These are phyloP conservation scores for Archips xylosteana DNA, from an alignment of 2,888 invertebrate species.

Conservation along the genomic window DNA sequence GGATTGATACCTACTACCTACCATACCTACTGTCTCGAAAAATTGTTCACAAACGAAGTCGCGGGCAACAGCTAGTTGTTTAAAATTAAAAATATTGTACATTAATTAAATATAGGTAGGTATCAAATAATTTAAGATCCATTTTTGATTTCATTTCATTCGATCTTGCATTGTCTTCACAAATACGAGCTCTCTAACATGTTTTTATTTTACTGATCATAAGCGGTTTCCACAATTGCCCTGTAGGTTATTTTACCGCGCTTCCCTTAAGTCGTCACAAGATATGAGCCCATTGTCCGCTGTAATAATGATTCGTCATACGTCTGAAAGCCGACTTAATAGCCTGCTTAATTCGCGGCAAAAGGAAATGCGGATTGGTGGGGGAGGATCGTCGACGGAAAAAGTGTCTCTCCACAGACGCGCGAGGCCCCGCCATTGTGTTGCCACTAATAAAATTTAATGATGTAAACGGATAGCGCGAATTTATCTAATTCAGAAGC, in stretches of 20 bases:
- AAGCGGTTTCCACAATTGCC: neutral
- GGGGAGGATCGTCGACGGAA: slow-evolving; percentile 70
- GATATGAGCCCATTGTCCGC: slow-evolving; percentile 68
- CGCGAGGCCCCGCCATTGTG: slow-evolving; percentile 72
- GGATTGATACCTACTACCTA: no score
- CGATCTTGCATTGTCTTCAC: no score
- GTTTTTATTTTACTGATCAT: no score
- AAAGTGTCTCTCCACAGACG: slow-evolving; percentile 69
- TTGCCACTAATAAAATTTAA: slow-evolving; percentile 84
- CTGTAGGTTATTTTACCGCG: slow-evolving; percentile 56
- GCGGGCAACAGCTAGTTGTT: no score
- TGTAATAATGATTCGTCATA: slow-evolving; percentile 80
- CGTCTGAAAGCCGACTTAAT: slow-evolving; percentile 79
- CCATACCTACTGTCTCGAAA: no score
- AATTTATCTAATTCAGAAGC: slow-evolving; percentile 78
- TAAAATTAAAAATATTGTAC: no score
- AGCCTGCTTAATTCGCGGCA: slow-evolving; percentile 82
- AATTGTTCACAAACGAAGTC: no score
- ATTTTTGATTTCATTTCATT: no score
- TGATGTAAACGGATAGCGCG: slow-evolving; percentile 84
- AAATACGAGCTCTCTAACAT: no score
- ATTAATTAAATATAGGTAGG: no score
- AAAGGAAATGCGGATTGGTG: slow-evolving; percentile 81
- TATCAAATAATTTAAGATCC: no score
- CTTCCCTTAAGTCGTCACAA: slow-evolving; percentile 65